Evolutionary conservation across 2,888 invertebrate species (phyloP), one percentile per base, ranked within the genome.

Genomic region (Chrysomela aeneicollis): DNA sequence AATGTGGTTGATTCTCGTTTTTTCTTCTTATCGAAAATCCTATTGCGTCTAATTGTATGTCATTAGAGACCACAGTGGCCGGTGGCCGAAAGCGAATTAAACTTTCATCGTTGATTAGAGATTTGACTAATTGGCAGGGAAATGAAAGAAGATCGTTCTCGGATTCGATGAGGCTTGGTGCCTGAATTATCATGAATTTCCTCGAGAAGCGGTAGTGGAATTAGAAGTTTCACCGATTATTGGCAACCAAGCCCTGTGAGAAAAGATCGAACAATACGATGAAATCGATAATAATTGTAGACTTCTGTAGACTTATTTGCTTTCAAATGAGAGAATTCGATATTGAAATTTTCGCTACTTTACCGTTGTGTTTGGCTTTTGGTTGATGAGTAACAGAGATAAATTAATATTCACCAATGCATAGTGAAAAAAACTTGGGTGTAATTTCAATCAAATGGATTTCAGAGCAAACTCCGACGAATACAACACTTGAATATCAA

Each of bases 91-190:
- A 22, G 46, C 46, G 42, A 57, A 46, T 57, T 30, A 46, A 57
- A 57, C 46, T 57, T 57, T 46, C 57, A 22, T 46, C 57, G 46
- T 21, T 18, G 46, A 57, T 57, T 57, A 26, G 57, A 46, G 26
- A 57, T 57, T 57, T 30, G 57, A 57, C 57, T 57, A 57, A 42
- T 57, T 57, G 57, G 42, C 46, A 46, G 22, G 15, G 17, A 46
- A 30, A 47, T 26, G 26, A 18, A 10, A 18, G 12, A 57, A 46
- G n/a, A 42, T 1, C 2, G 35, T 35, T 10, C 35, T 35, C 35
- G 10, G 35, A 4, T 15, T 42, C 42, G 42, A 42, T 42, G 1
- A 42, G 4, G n/a, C 42, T 42, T 42, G 42, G 42, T 35, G 2
- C 8, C n/a, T 15, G 10, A 12, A 42, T 15, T 42, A 42, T 42